These are phyloP conservation scores for Xestobium rufovillosum DNA, from an alignment of 2,888 invertebrate species.

Conservation along the genomic window DNA sequence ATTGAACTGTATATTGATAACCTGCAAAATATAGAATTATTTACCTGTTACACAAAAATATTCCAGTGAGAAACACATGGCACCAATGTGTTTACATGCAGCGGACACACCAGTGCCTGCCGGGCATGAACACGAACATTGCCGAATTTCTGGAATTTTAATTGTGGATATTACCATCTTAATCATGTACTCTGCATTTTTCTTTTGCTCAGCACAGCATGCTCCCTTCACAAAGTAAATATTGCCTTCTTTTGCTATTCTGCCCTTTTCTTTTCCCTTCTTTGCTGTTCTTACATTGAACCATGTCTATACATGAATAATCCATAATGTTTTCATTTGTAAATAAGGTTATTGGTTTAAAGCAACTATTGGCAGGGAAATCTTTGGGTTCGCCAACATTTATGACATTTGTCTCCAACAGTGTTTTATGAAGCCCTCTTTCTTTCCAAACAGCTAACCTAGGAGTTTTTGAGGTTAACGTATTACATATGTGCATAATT, in stretches of 20 bases:
- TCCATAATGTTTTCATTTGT: background rate
- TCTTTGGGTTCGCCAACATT: constrained; percentile 1
- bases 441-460: constrained; percentile 1
- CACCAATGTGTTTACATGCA: constrained; percentile 1
- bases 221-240: background rate
- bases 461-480: constrained; percentile 1
- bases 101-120: constrained; percentile 1
- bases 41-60: constrained; percentile 1
- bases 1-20: too few species aligned
- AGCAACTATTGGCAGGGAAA: background rate
- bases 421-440: constrained; percentile 1
- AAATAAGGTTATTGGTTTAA: background rate
- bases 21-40: too few species aligned
- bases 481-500: background rate
- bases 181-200: background rate
- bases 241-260: background rate
- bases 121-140: constrained; percentile 1
- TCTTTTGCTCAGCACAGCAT: constrained; percentile 2
- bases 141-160: background rate
- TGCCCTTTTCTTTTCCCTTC: constrained; percentile 3
- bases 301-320: background rate
- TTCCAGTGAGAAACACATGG: constrained; percentile 1
- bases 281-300: background rate
- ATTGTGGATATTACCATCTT: background rate
- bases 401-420: background rate